Base-by-base conservation (phyloP, 2,113 vertebrate species). In the Cheilinus undulatus region DNA sequence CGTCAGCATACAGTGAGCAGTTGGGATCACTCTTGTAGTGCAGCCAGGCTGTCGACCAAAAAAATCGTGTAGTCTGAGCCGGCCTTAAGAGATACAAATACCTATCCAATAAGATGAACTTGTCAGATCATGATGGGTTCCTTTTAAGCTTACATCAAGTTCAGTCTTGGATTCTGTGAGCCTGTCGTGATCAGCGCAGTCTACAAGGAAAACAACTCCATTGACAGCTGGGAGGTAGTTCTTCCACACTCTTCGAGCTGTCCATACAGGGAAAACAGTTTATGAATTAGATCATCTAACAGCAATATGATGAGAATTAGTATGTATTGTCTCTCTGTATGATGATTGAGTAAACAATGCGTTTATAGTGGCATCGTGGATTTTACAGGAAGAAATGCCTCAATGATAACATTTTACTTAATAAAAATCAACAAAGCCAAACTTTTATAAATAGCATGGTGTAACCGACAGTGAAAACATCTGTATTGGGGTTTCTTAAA, bases 221-320 rank as follows among this genome's bases (percentile, higher is more conserved):
- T 99, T 97, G 85, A 98, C 97, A 30, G 97, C 97, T 66, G 96
- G 97, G 80, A 99, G 94, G 84, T 99, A 99, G 90, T 98, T 99
- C 90, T 96, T 99, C 97, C 97, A 99, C 60, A 98, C 96, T 92
- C 97, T 94, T 80, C 97, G 95, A 86, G 97, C 98, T 99, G 14
- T 30, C 12, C 28, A 28, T 5, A 75, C 50, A 70, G 17, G n/a
- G 56, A 4, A 58, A 43, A 60, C 1, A 0, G 14, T 17, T n/a
- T 45, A 15, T 14, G 15, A 51, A 60, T 30, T 11, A 13, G 8
- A 11, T 7, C 4, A 5, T 6, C n/a, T n/a, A 20, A n/a, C 19
- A 54, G 23, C 7, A 20, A 34, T 23, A 50, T 36, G 34, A 36
- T 10, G 13, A 11, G 9, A 36, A 36, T 5, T 9, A 10, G 32